A percentile compares a stretch with the other conserved stretches of the same genome.
Conservation (phyloP, 2,113 vertebrate genomes). For the Datnioides undecimradiatus region DNA sequence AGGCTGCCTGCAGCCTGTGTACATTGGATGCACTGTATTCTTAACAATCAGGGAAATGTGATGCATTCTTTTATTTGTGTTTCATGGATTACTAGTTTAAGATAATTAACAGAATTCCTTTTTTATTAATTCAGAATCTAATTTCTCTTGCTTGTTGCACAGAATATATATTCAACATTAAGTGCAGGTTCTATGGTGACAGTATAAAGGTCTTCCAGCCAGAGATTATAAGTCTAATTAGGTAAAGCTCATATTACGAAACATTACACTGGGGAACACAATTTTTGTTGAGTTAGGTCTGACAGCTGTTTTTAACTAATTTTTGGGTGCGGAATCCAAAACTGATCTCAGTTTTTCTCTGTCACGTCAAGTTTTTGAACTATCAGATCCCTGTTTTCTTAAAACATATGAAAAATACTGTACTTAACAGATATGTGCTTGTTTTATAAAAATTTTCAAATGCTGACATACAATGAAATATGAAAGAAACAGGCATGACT, state of each 20-base stretch:
- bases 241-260: not conserved
- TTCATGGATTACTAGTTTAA: not conserved
- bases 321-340: no score
- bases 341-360: no score
- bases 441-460: no score
- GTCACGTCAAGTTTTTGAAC: no score
- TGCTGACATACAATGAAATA: no score
- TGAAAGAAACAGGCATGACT: no score
- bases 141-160: not conserved
- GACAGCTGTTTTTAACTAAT: no score
- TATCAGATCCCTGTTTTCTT: no score
- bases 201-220: not conserved
- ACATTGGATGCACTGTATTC: not conserved
- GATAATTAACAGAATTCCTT: not conserved
- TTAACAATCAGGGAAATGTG: not conserved
- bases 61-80: not conserved
- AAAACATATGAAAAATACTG: no score
- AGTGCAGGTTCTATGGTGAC: not conserved
- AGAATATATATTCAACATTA: conserved; percentile 15
- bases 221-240: conserved; percentile 4
- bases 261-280: no score
- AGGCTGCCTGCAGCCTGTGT: not conserved
- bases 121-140: conserved; percentile 9
- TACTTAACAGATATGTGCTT: no score
- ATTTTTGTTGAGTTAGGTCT: no score